Base-by-base conservation (phyloP, 1,140 invertebrate species). In the Propsilocerus akamusi region DNA sequence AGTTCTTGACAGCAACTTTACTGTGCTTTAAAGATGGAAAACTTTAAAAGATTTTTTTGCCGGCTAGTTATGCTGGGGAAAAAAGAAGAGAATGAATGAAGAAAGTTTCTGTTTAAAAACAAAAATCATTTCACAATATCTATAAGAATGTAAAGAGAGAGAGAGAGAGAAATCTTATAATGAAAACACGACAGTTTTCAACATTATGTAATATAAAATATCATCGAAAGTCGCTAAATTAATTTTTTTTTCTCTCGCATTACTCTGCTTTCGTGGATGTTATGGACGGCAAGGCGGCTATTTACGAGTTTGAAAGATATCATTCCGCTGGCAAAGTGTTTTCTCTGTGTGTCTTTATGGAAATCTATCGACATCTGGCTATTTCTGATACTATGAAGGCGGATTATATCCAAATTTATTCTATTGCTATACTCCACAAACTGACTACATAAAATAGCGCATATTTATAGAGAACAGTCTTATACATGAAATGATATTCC, bases 371-470 rank as follows among this genome's bases (percentile, higher is more conserved):
- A 14, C 34, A 41, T 41, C 34, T 41, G 34, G 34, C 17, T 20
- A 10, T 20, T 8, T 41, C 5, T 41, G 34, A 14, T 5, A 41
- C 34, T 17, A 30, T 12, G 14, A 30, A 41, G 34, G 34, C 34
- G 14, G 34, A 41, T 41, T 41, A 41, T 41, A 20, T 20, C 22
- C 14, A 41, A 41, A 41, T 41, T 41, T 41, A 41, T 41, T 41
- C 34, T 41, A n/a, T n/a, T n/a, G n/a, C n/a, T n/a, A n/a, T n/a
- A n/a, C n/a, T 20, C 14, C 34, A 41, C 14, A 41, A 14, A 20
- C 22, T 41, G 34, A 41, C 34, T 41, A 41, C 34, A 41, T 41
- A 41, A 41, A 41, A 41, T 41, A 41, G 34, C 34, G 34, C 34
- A 41, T 41, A 41, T 41, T 41, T 41, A 41, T 41, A 41, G 34